These are phyloP conservation scores for Tupaia chinensis DNA, from an alignment of 2,113 vertebrate genomes.

Conservation along the genomic window DNA sequence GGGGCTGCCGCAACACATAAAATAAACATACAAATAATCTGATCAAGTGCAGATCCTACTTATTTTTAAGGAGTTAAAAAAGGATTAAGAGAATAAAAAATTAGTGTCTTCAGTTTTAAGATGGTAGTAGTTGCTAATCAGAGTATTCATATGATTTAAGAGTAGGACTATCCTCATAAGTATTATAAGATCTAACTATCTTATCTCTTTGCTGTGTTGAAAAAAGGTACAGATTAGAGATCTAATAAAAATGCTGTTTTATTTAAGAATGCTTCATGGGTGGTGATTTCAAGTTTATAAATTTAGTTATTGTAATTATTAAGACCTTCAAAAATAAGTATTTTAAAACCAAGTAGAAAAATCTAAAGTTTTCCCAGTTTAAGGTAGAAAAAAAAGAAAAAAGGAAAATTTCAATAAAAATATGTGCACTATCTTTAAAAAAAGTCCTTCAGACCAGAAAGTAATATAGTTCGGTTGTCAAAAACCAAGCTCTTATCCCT, in stretches of 20 bases:
- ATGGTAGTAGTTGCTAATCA: slow-evolving; percentile 66
- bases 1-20: neutral
- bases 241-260: slow-evolving; percentile 59
- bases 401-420: slow-evolving; percentile 51
- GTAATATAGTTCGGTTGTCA: slow-evolving; percentile 64
- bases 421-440: neutral
- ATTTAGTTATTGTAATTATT: slow-evolving; percentile 58
- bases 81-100: slow-evolving; percentile 55
- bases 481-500: slow-evolving; percentile 60
- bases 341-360: slow-evolving; percentile 58
- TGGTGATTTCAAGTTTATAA: slow-evolving; percentile 53
- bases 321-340: slow-evolving; percentile 62
- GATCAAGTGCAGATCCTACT: slow-evolving; percentile 30
- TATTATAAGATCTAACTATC: slow-evolving; percentile 51
- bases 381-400: slow-evolving; percentile 31
- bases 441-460: slow-evolving; percentile 66
- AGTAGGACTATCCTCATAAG: slow-evolving; percentile 55
- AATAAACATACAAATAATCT: slow-evolving; percentile 37
- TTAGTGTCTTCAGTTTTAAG: slow-evolving; percentile 60
- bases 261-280: slow-evolving; percentile 34
- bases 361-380: slow-evolving; percentile 55
- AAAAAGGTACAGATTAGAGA: slow-evolving; percentile 23
- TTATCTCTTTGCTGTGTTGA: slow-evolving; percentile 49
- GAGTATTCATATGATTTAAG: slow-evolving; percentile 54
- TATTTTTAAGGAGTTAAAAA: slow-evolving; percentile 58